phyloP scores from a whole-genome alignment of 1,140 invertebrate species.

The Bathynomus jamesi region DNA sequence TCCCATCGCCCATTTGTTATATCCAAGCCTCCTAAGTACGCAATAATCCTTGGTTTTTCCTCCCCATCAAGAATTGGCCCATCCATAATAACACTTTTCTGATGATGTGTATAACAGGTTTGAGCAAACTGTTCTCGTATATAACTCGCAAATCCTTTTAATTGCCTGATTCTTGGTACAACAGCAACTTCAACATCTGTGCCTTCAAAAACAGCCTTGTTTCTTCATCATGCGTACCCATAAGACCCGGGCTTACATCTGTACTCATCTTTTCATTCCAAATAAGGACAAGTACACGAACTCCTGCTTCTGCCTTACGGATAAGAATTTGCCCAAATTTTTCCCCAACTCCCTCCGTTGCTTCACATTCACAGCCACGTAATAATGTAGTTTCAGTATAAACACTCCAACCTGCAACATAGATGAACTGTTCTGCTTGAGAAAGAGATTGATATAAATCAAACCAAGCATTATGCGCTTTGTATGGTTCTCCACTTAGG shows the following conservation, averaged over 20 bases:
- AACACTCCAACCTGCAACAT: conserved; percentile 38
- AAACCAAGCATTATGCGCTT: conserved; percentile 32
- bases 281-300: conserved; percentile 34
- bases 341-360: conserved; percentile 25
- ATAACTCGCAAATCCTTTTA: conserved; percentile 29
- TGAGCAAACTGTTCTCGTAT: conserved; percentile 35
- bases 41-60: conserved; percentile 28
- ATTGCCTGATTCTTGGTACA: conserved; percentile 22
- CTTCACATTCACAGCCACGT: conserved; percentile 21
- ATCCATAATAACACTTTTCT: conserved; percentile 37
- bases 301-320: conserved; percentile 37
- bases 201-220: conserved; percentile 34
- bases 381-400: conserved; percentile 31
- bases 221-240: conserved; percentile 39
- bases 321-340: conserved; percentile 36
- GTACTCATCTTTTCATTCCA: conserved; percentile 38
- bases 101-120: conserved; percentile 39
- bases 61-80: conserved; percentile 22
- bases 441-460: conserved; percentile 35
- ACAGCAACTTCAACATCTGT: conserved; percentile 35
- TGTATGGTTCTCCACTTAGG: conserved; percentile 21
- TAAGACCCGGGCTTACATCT: conserved; percentile 32
- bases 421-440: conserved; percentile 36
- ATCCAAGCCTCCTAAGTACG: conserved; percentile 37
- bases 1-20: conserved; percentile 38